Evolutionary conservation across 2,888 invertebrate genomes (phyloP).

Genomic region (Lingula anatina): DNA sequence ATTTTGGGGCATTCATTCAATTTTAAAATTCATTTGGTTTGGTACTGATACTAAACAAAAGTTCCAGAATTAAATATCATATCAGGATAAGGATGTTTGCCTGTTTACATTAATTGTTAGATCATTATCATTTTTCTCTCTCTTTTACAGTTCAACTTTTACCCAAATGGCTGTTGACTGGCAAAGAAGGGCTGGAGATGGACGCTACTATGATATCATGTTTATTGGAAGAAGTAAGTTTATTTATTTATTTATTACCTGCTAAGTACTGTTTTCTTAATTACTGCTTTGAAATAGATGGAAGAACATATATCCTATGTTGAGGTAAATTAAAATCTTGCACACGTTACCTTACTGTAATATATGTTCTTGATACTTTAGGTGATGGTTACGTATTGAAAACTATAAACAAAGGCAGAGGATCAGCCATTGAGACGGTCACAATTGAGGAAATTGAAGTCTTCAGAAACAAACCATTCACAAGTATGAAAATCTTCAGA

Average conservation of each 20-base stretch:
- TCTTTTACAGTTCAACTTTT: slow-evolving; percentile 65
- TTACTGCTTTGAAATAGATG: too few relatives aligned
- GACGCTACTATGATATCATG: slow-evolving; percentile 76
- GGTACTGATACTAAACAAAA: background rate
- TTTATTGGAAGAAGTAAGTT: slow-evolving; percentile 81
- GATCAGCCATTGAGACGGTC: slow-evolving; percentile 68
- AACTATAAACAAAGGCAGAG: slow-evolving; percentile 78
- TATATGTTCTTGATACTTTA: too few relatives aligned
- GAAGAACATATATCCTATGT: too few relatives aligned
- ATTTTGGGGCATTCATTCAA: too few relatives aligned
- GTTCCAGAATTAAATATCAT: background rate
- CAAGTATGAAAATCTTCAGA: slow-evolving; percentile 50
- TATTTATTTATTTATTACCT: background rate
- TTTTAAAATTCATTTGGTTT: background rate
- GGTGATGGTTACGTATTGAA: slow-evolving; percentile 91
- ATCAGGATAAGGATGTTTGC: background rate
- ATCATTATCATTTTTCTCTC: background rate
- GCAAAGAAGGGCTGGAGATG: slow-evolving; percentile 81
- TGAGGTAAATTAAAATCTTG: too few relatives aligned
- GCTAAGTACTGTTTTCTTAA: too few relatives aligned
- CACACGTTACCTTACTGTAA: too few relatives aligned
- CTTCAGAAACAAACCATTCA: slow-evolving; percentile 51
- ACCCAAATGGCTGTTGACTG: slow-evolving; percentile 90
- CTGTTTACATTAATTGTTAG: too few relatives aligned
- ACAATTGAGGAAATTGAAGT: slow-evolving; percentile 81